phyloP scores from a whole-genome alignment of 2,888 invertebrate genomes.

The Caradrina kadenii region DNA sequence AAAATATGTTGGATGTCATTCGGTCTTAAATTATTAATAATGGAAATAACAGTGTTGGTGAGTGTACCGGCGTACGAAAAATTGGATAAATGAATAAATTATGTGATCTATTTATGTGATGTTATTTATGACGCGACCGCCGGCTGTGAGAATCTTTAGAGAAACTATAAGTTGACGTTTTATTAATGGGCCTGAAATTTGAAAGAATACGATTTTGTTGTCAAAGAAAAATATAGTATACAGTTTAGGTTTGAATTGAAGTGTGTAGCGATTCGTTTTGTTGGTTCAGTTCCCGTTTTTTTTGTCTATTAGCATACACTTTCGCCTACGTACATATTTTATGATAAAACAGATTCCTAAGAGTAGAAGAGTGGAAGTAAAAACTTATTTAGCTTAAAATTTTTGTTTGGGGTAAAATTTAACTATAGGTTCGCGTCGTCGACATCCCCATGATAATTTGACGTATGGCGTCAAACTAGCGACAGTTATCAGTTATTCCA shows the following conservation, averaged over 20 bases:
- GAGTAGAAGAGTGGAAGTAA: background rate
- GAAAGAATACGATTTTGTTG: background rate
- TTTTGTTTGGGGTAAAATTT: too few species aligned
- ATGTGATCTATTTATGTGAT: conserved; percentile 3
- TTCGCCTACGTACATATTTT: background rate
- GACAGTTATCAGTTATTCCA: too few species aligned
- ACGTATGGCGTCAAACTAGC: too few species aligned
- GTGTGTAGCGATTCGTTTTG: background rate
- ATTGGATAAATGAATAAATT: conserved; percentile 9
- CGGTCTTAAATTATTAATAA: conserved; percentile 47
- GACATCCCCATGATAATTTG: too few species aligned
- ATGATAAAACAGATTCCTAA: background rate
- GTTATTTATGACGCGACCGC: conserved; percentile 24
- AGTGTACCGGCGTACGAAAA: conserved; percentile 1
- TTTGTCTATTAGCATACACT: background rate
- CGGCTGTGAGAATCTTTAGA: background rate
- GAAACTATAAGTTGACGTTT: background rate
- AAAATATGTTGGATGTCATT: conserved; percentile 20
- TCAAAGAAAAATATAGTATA: background rate
- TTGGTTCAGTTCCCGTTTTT: background rate
- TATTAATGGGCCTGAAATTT: conserved; percentile 11
- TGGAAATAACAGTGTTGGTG: conserved; percentile 20
- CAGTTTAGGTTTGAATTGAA: too few species aligned
- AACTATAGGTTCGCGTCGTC: too few species aligned
- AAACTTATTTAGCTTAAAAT: too few species aligned